Base-by-base conservation (phyloP, 2,797 vertebrate species). In the Pogoniulus pusillus region DNA sequence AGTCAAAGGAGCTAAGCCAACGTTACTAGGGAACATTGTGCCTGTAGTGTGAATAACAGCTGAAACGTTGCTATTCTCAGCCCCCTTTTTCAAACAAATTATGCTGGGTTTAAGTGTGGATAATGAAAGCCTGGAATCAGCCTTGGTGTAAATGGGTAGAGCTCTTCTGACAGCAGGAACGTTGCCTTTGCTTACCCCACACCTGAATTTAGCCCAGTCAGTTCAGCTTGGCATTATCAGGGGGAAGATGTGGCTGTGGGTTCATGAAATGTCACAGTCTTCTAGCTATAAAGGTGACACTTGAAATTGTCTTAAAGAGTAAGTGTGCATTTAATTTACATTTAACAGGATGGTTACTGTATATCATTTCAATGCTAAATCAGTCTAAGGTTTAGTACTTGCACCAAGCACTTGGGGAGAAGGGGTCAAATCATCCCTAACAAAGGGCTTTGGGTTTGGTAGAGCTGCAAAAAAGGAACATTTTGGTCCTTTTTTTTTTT, bases 341-440 rank as follows among this genome's bases (percentile, higher is more conserved):
- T 94, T 94, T 95, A 96, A 77, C 71, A 93, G 69, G 89, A 16
- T 85, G 68, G 82, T 95, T 95, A 88, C 87, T 77, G 94, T 77
- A 95, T 95, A 79, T 95, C 30, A 95, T 96, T 96, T 96, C 90
- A 96, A 96, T 96, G 93, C 43, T 89, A 93, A 95, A 95, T 93
- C 89, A 80, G 81, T 53, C 64, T 64, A 53, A 83, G 76, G 32
- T 60, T 92, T 89, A 47, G 34, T 43, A 49, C 5, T 4, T 55
- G 70, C 69, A 41, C 54, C 78, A 58, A 89, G 87, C 23, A 79
- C 0, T 1, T 47, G 63, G 47, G 66, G 20, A 93, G 43, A 94
- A 62, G 17, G 55, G 91, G 41, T 47, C 71, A 75, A 49, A 70
- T 72, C 73, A 85, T 51, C 27, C 17, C 18, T 63, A 16, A 60